Evolutionary conservation across 2,113 vertebrate species (phyloP).

Genomic region (Tiliqua scincoides): DNA sequence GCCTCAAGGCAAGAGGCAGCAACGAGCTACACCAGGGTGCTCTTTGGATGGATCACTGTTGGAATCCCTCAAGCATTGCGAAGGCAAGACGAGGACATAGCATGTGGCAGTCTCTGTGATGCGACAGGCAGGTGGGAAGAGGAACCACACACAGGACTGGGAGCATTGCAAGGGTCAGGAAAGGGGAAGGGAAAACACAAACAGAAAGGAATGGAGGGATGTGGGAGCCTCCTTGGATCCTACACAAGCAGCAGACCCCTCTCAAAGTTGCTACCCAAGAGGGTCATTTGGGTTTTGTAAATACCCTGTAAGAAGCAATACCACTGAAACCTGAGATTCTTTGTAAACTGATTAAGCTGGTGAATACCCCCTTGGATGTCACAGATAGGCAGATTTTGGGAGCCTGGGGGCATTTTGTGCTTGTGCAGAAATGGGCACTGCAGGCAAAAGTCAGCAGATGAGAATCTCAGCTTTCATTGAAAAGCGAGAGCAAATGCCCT

Average conservation of each 20-base stretch:
- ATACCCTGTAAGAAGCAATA: background rate
- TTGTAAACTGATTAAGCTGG: background rate
- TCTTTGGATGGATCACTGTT: background rate
- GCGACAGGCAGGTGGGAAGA: too few relatives aligned
- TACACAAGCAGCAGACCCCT: background rate
- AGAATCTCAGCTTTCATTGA: background rate
- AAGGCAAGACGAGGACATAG: background rate
- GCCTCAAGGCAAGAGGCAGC: background rate
- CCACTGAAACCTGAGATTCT: background rate
- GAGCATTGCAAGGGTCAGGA: background rate
- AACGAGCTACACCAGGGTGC: background rate
- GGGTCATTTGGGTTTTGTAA: background rate
- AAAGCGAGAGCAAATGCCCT: slow-evolving; percentile 6
- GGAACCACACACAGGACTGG: background rate
- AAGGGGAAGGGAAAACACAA: background rate
- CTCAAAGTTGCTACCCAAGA: background rate
- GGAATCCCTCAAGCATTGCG: background rate
- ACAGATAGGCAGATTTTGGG: background rate
- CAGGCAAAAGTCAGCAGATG: background rate
- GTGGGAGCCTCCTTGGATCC: background rate
- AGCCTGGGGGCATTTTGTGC: too few relatives aligned
- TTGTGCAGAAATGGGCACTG: background rate
- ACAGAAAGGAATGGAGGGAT: background rate
- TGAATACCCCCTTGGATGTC: background rate
- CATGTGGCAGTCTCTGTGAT: background rate